These are phyloP conservation scores for Nanorana parkeri DNA, from an alignment of 2,113 vertebrate genomes.

Conservation along the genomic window DNA sequence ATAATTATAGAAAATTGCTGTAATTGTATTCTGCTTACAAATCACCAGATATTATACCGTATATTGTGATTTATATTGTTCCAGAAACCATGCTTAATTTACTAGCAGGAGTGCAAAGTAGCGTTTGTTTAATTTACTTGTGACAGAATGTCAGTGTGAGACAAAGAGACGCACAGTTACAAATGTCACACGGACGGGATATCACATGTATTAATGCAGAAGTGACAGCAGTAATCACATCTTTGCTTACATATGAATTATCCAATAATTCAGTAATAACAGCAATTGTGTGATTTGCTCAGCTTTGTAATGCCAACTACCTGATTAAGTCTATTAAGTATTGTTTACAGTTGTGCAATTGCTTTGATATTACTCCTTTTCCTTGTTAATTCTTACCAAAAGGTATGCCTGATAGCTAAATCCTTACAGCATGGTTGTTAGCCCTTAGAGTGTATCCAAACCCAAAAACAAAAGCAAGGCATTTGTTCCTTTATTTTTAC, in stretches of 20 bases:
- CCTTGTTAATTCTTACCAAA: no score
- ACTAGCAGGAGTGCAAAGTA: background rate
- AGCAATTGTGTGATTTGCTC: background rate
- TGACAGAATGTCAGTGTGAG: background rate
- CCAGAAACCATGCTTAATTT: background rate
- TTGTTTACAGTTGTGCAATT: no score
- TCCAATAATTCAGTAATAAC: slow-evolving; percentile 17
- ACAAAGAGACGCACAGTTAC: background rate
- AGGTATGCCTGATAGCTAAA: no score
- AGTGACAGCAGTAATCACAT: background rate
- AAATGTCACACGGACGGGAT: background rate
- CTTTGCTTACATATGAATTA: slow-evolving; percentile 13
- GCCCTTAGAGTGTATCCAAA: no score
- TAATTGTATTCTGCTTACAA: no score
- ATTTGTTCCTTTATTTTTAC: no score
- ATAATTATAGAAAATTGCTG: no score
- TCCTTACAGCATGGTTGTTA: no score
- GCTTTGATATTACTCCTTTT: no score
- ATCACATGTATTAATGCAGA: background rate
- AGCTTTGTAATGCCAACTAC: background rate
- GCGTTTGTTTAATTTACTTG: background rate
- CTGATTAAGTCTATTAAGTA: background rate
- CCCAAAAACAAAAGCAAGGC: no score
- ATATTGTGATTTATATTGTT: no score
- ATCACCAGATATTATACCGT: no score